Percentiles rank a stretch among this genome's conserved stretches.
phyloP scores from a whole-genome alignment of 2,888 invertebrate species.

The Euphydryas editha region DNA sequence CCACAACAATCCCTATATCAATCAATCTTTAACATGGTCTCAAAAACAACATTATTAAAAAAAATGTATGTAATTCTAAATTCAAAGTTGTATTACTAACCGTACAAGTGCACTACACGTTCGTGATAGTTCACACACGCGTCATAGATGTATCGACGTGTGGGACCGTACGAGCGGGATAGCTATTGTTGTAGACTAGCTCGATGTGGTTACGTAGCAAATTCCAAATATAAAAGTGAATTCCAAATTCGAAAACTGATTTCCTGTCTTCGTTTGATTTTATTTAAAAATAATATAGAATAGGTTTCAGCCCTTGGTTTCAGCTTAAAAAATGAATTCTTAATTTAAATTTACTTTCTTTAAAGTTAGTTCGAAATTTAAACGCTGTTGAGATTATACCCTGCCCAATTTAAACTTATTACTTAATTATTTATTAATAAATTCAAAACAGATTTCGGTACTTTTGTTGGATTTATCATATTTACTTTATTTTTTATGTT shows the following conservation, averaged over 20 bases:
- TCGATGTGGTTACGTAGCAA: neutral
- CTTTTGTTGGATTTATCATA: no score
- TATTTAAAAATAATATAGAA: no score
- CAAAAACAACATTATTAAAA: neutral
- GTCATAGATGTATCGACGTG: constrained; percentile 31
- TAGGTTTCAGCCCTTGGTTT: no score
- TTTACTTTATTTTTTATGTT: no score
- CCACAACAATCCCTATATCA: neutral
- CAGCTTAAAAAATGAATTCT: no score
- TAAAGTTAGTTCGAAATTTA: no score
- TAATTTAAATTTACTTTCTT: no score
- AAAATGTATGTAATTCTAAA: constrained; percentile 10
- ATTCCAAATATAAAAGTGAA: neutral
- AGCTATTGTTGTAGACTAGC: constrained; percentile 25
- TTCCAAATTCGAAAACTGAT: neutral
- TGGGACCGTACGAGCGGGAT: constrained; percentile 29
- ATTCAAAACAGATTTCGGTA: no score
- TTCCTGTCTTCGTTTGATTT: no score
- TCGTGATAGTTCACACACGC: constrained; percentile 39
- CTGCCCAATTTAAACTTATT: no score
- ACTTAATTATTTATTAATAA: no score
- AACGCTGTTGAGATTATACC: no score
- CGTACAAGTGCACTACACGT: constrained; percentile 27
- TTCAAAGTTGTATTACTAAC: constrained; percentile 16
- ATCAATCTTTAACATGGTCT: neutral